phyloP scores from a whole-genome alignment of 2,113 vertebrate genomes.

The Cyphomyrus discorhynchus region DNA sequence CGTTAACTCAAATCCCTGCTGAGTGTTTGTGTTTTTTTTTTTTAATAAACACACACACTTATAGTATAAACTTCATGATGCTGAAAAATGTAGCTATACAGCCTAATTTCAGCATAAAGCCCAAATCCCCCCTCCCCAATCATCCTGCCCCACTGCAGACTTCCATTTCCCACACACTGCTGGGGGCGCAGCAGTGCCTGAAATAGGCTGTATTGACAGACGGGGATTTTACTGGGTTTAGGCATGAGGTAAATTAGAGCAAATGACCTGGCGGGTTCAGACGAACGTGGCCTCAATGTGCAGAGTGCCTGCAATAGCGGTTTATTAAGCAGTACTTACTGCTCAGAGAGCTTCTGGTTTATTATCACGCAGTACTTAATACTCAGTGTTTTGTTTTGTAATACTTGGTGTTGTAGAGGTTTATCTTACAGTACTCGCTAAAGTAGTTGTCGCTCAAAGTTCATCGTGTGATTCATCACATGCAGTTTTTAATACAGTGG shows the following conservation, averaged over 20 bases:
- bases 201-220: slow-evolving; percentile 10
- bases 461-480: not conserved
- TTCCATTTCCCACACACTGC: not conserved
- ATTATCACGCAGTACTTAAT: not conserved
- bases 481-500: not conserved
- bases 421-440: not conserved
- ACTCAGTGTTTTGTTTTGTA: not conserved
- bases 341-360: not conserved
- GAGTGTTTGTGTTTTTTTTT: not conserved
- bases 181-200: not conserved
- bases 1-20: not conserved
- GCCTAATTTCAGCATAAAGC: not conserved
- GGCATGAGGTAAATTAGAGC: not conserved
- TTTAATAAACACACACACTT: not conserved
- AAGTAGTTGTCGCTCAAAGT: not conserved
- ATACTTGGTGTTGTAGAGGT: not conserved
- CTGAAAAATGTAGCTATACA: not conserved
- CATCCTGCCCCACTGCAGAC: not conserved
- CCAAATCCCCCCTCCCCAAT: not conserved
- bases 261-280: not conserved
- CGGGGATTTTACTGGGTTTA: slow-evolving; percentile 2
- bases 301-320: not conserved
- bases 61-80: not conserved
- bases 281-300: not conserved
- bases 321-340: slow-evolving; percentile 5